Base-by-base conservation (phyloP, 2,113 vertebrate species). In the Peromyscus maniculatus region DNA sequence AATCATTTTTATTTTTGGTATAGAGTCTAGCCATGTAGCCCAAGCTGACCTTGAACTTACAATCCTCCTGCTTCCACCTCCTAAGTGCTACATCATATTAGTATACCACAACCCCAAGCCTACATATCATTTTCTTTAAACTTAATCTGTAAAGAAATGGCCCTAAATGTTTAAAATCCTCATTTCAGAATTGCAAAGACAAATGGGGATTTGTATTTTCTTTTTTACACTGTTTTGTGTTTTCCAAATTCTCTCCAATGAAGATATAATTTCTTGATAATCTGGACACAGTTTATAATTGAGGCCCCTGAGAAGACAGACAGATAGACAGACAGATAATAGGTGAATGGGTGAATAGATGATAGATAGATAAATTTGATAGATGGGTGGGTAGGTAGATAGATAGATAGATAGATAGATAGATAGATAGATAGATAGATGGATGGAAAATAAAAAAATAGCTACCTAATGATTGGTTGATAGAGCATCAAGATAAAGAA, bases 121-220 rank as follows among this genome's bases (percentile, higher is more conserved):
- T 83, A 19, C 19, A 59, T 62, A 26, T 39, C 7, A 43, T 82
- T 90, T 90, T n/a, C 57, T 88, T 96, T 84, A 87, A 95, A 59
- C 31, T 15, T 46, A 71, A 3, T 86, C 49, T 36, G 15, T 43
- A 92, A 94, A n/a, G 49, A 71, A 92, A 92, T 80, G 26, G 24
- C 26, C 11, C 28, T 83, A 91, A 74, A 72, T 33, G 7, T n/a
- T 59, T 67, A 93, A 91, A 93, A 75, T 26, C 1, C 36, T 82
- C 92, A 28, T 87, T 92, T 93, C 78, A 31, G 46, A 87, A 80
- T 21, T 89, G 39, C 71, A 69, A 77, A 62, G 79, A 79, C 72
- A 64, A 83, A 78, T 22, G n/a, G 7, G 10, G 9, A 33, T 6
- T 11, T 36, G 57, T 62, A 36, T 39, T 64, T 83, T 83, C 36